Base-by-base conservation (phyloP, 2,888 invertebrate species). In the Himalopsyche tibetana region DNA sequence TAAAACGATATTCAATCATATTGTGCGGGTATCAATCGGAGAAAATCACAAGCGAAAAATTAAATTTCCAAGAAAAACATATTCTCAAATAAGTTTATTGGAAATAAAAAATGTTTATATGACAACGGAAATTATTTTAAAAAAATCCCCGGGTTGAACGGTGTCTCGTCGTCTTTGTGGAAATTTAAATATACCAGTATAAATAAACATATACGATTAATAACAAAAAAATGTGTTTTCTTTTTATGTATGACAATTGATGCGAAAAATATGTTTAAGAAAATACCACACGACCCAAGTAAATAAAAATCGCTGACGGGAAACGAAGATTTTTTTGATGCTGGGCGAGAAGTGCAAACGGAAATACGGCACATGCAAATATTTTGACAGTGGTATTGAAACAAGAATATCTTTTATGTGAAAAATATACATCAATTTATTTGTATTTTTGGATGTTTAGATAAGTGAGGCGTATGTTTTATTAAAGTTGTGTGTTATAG, bases 321-420 rank as follows among this genome's bases (percentile, higher is more conserved):
- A 74, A 38, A 74, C 19, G 28, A 69, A 28, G 69, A 69, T 36
- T 69, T 69, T n/a, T 51, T 2, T 38, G 15, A 74, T 38, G 15
- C 19, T 74, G 36, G 19, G 12, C 74, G 74, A 36, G 74, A 69
- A 74, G 74, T 74, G 74, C 38, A 74, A 74, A 74, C 74, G 74
- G 74, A 74, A 74, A 74, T 74, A 74, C 38, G 74, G 74, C 74
- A 36, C 38, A 74, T 74, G 74, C 74, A 38, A 74, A 74, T 74
- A 74, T 74, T 74, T 74, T 74, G 74, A 74, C 74, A 74, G 74
- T 74, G 9, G 38, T 74, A 74, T 74, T 74, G 74, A 74, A 74
- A 36, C 74, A 36, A 38, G 74, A 74, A 74, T 74, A 74, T 74
- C 15, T 69, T 69, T 69, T 69, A 19, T 69, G 28, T 11, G 28